phyloP scores from a whole-genome alignment of 37 sponge, comb jelly and placozoan genomes.

The Hexactinellida sp. region DNA sequence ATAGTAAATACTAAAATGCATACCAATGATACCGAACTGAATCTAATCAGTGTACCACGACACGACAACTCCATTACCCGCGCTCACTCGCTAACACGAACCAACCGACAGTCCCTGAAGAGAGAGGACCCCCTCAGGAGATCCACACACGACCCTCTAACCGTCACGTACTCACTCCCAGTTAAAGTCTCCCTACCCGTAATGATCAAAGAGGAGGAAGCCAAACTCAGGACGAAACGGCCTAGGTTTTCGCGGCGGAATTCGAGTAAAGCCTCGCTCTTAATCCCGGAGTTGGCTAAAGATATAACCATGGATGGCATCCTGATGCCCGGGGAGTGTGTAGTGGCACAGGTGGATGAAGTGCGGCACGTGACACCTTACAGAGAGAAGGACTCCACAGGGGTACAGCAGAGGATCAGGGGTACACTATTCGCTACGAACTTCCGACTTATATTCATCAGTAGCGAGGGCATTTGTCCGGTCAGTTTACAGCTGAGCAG shows the following conservation, averaged over 20 bases:
- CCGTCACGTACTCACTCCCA: not conserved
- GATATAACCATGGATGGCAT: not conserved
- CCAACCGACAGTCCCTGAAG: no score
- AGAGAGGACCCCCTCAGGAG: not conserved
- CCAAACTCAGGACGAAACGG: not conserved
- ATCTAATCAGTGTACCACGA: no score
- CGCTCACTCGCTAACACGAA: no score
- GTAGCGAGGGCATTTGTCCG: not conserved
- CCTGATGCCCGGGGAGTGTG: not conserved
- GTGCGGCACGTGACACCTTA: not conserved
- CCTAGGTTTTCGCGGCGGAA: not conserved
- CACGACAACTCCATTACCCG: no score
- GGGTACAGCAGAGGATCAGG: not conserved
- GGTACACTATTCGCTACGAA: not conserved
- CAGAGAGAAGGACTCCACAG: not conserved
- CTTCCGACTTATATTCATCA: not conserved
- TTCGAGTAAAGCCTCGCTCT: not conserved
- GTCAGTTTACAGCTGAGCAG: not conserved
- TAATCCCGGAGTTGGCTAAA: not conserved
- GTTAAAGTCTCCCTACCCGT: not conserved
- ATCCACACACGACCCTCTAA: not conserved
- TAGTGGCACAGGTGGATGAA: not conserved
- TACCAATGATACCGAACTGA: no score
- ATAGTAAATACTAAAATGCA: no score
- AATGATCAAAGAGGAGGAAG: not conserved